Percentiles rank a stretch among this genome's conserved stretches.
Evolutionary conservation across 2,797 vertebrate species (phyloP).

Genomic region (Anniella stebbinsi): DNA sequence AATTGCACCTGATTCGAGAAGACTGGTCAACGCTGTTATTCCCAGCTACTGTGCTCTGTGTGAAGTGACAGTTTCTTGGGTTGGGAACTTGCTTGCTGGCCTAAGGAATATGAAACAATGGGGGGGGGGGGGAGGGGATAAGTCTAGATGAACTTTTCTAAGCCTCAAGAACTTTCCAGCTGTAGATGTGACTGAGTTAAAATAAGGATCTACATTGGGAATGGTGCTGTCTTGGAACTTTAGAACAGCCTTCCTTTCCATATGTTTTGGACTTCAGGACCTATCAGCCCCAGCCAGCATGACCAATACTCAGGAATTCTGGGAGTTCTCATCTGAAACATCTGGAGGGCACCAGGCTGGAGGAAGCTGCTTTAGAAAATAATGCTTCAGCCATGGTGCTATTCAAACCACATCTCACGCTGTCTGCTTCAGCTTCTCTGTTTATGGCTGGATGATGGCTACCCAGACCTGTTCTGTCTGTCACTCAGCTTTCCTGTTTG

Average conservation of each 20-base stretch:
- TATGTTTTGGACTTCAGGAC: too few species aligned
- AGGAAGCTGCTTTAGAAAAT: background rate
- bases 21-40: conserved; percentile 32
- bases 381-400: background rate
- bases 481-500: background rate
- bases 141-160: background rate
- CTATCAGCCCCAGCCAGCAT: too few species aligned
- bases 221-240: background rate
- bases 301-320: too few species aligned
- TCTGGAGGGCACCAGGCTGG: too few species aligned
- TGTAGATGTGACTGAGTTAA: background rate
- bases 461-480: background rate
- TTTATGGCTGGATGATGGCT: background rate
- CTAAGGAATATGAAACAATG: background rate
- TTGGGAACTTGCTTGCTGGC: background rate
- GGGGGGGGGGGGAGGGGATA: background rate
- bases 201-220: background rate
- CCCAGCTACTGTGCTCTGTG: conserved; percentile 49
- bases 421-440: too few species aligned
- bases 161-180: background rate
- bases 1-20: conserved; percentile 29
- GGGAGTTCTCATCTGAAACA: too few species aligned
- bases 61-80: background rate
- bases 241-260: background rate
- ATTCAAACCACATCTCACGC: background rate